Evolutionary conservation across 2,888 invertebrate species (phyloP).

Genomic region (Taenaris catops): DNA sequence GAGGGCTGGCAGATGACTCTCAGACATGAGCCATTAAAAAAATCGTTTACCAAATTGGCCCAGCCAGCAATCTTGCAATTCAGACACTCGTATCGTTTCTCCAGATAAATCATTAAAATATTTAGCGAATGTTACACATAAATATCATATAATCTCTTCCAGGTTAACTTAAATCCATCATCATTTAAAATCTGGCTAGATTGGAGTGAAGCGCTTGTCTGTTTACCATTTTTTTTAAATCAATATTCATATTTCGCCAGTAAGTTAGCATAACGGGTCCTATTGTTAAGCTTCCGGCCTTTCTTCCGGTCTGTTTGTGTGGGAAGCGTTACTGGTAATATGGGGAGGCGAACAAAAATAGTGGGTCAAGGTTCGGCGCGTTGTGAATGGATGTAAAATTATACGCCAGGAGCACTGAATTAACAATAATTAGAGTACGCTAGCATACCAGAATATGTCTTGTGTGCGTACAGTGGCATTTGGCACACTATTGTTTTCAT

Average conservation of each 20-base stretch:
- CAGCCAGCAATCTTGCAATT: no score
- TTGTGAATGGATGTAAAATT: constrained; percentile 42
- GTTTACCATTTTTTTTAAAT: no score
- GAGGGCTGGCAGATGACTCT: no score
- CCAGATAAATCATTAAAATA: no score
- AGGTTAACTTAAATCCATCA: no score
- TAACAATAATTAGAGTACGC: constrained; percentile 40
- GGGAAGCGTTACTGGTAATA: constrained; percentile 47
- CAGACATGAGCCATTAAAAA: no score
- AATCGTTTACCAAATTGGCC: no score
- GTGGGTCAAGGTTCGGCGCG: constrained; percentile 61
- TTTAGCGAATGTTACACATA: no score
- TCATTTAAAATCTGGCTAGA: no score
- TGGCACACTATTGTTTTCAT: constrained; percentile 18
- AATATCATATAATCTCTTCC: no score
- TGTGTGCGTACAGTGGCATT: constrained; percentile 12
- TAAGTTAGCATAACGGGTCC: constrained; percentile 52
- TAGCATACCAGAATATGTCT: constrained; percentile 9
- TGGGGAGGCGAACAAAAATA: constrained; percentile 55
- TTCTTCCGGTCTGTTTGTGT: constrained; percentile 61
- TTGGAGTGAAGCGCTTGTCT: no score
- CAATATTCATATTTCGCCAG: constrained; percentile 33
- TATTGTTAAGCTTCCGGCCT: constrained; percentile 62
- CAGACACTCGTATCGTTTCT: no score
- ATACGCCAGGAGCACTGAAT: constrained; percentile 39